Evolutionary conservation across 2,888 invertebrate species (phyloP), one percentile per base, ranked within the genome.

Genomic region (Meta bourneti): DNA sequence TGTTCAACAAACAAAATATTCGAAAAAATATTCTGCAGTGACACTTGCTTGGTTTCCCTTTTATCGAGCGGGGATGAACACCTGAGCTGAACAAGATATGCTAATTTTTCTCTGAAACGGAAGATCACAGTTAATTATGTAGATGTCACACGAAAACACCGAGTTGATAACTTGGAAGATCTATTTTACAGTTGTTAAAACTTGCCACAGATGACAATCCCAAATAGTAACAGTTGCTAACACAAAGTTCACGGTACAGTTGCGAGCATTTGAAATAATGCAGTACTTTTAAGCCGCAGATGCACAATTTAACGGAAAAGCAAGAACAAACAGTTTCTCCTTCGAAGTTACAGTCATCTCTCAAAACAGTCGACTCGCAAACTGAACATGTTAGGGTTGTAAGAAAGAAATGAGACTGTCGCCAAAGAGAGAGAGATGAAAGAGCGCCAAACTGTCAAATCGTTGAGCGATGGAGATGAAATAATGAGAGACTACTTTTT

Each of bases 351-450:
- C 19, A 77, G 89, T 83, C 77, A 83, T 89, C 83, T 83, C 83
- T n/a, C 74, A 61, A 84, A 84, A 89, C 83, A 82, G 72, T 52
- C 90, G 71, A 90, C 71, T 90, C 79, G 74, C 79, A 74, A 90
- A 90, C 84, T 80, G 80, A 79, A 70, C 71, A n/a, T 19, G 9
- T 11, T 19, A 79, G 89, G 90, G 90, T 90, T 90, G 69, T 69
- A 48, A 52, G 13, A 84, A 80, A 13, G 20, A 80, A 70, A 83
- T 19, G 34, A 2, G 8, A 9, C 70, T 72, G 49, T 54, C 90
- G 90, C 90, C 90, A 90, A 85, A 16, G 13, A 9, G 34, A 9
- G 34, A 8, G 61, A 61, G 16, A 61, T 34, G 16, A 9, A 61
- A 61, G 61, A 61, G 61, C 9, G 61, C 61, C 61, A 61, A 61